These are phyloP conservation scores for Coenobita brevimanus DNA, from an alignment of 1,140 invertebrate genomes.

Conservation along the genomic window DNA sequence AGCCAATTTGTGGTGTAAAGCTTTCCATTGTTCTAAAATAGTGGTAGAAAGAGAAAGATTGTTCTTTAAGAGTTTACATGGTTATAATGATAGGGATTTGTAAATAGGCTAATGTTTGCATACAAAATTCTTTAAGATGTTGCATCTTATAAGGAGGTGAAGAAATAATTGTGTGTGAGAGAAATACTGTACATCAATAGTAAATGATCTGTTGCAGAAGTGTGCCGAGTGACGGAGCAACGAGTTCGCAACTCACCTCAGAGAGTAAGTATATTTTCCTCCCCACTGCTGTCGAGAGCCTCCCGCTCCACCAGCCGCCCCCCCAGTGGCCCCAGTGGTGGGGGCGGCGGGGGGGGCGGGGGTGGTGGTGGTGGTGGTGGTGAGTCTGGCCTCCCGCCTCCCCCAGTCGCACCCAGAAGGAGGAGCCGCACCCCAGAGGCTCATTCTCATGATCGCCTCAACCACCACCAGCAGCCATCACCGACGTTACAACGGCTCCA, in stretches of 20 bases:
- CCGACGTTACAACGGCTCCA: constrained; percentile 18
- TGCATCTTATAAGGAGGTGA: too few relatives aligned
- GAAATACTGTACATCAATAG: too few relatives aligned
- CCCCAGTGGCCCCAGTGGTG: constrained; percentile 50
- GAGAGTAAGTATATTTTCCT: constrained; percentile 67
- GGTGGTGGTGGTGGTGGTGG: constrained; percentile 52
- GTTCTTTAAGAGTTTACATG: too few relatives aligned
- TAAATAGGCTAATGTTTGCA: too few relatives aligned
- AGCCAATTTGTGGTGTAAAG: too few relatives aligned
- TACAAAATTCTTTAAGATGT: too few relatives aligned
- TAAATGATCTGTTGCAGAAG: constrained; percentile 73
- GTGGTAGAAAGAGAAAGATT: too few relatives aligned
- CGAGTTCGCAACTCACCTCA: constrained; percentile 64
- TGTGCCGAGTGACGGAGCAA: constrained; percentile 71
- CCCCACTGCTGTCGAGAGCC: constrained; percentile 51
- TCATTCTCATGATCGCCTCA: constrained; percentile 54
- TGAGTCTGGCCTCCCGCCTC: constrained; percentile 48
- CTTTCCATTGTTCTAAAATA: too few relatives aligned
- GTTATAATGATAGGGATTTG: too few relatives aligned
- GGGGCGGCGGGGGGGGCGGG: constrained; percentile 43
- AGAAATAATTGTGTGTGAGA: too few relatives aligned
- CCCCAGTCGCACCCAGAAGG: constrained; percentile 60
- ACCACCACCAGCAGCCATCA: constrained; percentile 18
- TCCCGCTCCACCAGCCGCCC: constrained; percentile 64
- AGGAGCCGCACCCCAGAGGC: constrained; percentile 61